These are phyloP conservation scores for Invenusta paracnida DNA, from an alignment of 2,888 invertebrate genomes.

Conservation along the genomic window DNA sequence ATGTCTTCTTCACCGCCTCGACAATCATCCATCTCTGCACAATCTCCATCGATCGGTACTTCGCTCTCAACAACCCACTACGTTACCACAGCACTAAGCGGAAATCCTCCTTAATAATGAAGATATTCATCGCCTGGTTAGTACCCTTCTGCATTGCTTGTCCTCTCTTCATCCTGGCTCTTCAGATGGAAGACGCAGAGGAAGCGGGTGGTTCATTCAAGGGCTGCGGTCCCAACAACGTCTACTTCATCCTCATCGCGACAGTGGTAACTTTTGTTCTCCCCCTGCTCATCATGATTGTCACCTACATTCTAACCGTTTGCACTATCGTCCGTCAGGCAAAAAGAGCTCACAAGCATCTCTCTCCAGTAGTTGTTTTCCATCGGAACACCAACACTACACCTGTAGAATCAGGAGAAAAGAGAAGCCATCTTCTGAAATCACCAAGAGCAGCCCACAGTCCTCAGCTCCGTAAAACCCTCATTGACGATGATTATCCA, in stretches of 20 bases:
- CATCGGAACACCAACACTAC: background rate
- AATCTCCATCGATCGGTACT: conserved; percentile 50
- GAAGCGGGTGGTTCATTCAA: conserved; percentile 45
- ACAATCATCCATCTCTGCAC: conserved; percentile 50
- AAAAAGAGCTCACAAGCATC: conserved; percentile 39
- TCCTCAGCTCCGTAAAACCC: background rate
- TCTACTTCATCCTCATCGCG: conserved; percentile 49
- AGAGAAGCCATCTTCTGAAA: background rate
- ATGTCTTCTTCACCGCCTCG: conserved; percentile 50
- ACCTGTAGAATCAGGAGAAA: background rate
- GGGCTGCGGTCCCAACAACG: conserved; percentile 50
- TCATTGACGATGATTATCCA: background rate
- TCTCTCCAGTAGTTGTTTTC: conserved; percentile 27
- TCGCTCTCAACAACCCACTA: conserved; percentile 49
- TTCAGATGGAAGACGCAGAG: conserved; percentile 34
- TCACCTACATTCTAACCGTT: conserved; percentile 50
- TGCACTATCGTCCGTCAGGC: conserved; percentile 46
- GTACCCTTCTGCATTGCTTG: conserved; percentile 49
- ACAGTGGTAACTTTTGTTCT: conserved; percentile 49
- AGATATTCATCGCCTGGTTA: conserved; percentile 49
- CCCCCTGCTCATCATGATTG: conserved; percentile 50
- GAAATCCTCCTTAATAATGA: conserved; percentile 47
- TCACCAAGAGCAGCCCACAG: too few relatives aligned
- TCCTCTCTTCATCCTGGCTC: conserved; percentile 48
- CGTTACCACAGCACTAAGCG: conserved; percentile 48